Percentiles rank a stretch among this genome's conserved stretches.
phyloP scores from a whole-genome alignment of 2,888 invertebrate species.

The Himalopsyche tibetana region DNA sequence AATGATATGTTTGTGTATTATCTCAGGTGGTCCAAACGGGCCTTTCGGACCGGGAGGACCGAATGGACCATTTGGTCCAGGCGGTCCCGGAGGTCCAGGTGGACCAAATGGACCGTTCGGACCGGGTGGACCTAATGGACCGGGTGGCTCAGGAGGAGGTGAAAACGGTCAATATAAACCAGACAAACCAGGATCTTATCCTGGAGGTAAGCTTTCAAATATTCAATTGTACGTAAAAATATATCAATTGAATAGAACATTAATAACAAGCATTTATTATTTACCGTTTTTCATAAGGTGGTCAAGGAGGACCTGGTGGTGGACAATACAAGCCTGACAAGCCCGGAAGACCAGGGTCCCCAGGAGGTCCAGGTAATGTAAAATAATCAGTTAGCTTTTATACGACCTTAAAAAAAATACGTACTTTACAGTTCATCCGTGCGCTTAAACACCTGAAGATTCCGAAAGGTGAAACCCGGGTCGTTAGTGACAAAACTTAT shows the following conservation, averaged over 20 bases:
- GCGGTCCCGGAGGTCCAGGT: constrained; percentile 50
- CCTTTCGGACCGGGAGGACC: constrained; percentile 61
- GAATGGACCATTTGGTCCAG: constrained; percentile 55
- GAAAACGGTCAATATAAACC: constrained; percentile 58
- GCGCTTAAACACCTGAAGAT: too few relatives aligned
- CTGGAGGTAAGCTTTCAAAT: constrained; percentile 9
- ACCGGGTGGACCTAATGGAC: constrained; percentile 63
- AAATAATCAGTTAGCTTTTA: too few relatives aligned
- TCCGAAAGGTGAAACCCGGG: too few relatives aligned
- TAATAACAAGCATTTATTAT: not conserved
- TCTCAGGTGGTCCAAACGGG: constrained; percentile 67
- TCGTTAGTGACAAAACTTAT: too few relatives aligned
- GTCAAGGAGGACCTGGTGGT: not conserved
- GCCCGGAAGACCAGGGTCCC: constrained; percentile 66
- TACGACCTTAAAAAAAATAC: too few relatives aligned
- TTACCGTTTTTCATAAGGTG: not conserved
- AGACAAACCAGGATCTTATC: constrained; percentile 46
- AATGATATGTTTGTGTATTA: not conserved
- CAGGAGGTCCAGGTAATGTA: constrained; percentile 66
- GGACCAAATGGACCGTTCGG: constrained; percentile 67
- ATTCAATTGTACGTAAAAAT: not conserved
- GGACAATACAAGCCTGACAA: not conserved
- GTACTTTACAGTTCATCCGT: too few relatives aligned
- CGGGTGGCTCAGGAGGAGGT: constrained; percentile 49
- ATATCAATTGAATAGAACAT: not conserved